phyloP scores from a whole-genome alignment of 2,797 vertebrate species.

The Pelodytes ibericus region DNA sequence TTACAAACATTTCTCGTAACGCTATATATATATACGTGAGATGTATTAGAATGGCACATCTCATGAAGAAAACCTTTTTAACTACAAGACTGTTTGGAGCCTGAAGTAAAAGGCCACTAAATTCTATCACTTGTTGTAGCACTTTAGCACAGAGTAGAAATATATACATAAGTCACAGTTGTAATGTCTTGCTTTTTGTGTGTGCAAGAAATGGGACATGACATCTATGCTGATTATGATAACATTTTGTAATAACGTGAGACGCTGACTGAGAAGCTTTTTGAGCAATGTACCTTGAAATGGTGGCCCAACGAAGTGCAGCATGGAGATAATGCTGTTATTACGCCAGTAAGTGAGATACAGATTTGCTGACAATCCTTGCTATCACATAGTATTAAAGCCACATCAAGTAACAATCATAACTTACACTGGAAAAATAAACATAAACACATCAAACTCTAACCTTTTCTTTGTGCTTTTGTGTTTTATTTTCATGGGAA shows the following conservation, averaged over 20 bases:
- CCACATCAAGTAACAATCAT: not conserved
- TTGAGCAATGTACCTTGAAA: conserved; percentile 15
- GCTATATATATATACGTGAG: too few relatives aligned
- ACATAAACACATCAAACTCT: conserved; percentile 12
- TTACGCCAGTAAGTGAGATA: not conserved
- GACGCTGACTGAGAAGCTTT: conserved; percentile 1
- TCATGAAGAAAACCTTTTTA: too few relatives aligned
- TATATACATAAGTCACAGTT: too few relatives aligned
- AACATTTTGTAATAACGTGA: not conserved
- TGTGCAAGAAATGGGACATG: not conserved
- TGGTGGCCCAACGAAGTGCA: not conserved
- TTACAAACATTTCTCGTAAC: too few relatives aligned
- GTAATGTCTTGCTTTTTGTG: not conserved
- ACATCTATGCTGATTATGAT: not conserved
- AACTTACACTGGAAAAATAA: conserved; percentile 2
- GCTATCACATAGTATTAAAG: conserved; percentile 4
- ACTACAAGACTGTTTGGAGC: not conserved
- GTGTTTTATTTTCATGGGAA: conserved; percentile 23
- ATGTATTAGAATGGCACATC: too few relatives aligned
- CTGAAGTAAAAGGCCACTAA: not conserved
- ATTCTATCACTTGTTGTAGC: too few relatives aligned
- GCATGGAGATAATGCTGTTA: not conserved
- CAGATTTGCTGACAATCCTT: not conserved
- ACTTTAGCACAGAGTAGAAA: too few relatives aligned
- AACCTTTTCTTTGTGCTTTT: conserved; percentile 6